Base-by-base conservation (phyloP, 2,113 vertebrate species). In the Ursus arctos region DNA sequence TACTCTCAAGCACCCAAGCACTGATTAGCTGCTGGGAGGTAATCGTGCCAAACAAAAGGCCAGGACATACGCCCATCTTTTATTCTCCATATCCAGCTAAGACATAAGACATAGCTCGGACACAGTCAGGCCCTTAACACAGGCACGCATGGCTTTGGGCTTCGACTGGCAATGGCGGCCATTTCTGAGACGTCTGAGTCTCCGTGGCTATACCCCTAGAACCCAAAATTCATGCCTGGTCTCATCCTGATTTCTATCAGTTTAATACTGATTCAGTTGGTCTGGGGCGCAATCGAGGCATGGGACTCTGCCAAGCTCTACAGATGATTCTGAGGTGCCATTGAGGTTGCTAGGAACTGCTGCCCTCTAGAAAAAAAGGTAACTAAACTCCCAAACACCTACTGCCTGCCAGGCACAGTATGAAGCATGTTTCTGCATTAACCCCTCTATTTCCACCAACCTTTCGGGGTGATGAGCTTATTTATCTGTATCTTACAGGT, bases 401-500 rank as follows among this genome's bases (percentile, higher is more conserved):
- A 6, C 13, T 33, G 4, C 47, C 33, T 94, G 69, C 72, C 47
- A 88, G 86, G 18, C 15, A 57, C 0, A 22, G 1, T 36, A 47
- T 6, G 4, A 53, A 79, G 36, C 9, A n/a, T 8, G 57, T 91
- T 63, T 19, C 36, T 77, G 9, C 12, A 47, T 79, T 61, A 71
- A 67, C 6, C 2, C 2, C 15, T 95, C 55, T 84, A 67, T 95
- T 79, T 72, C 53, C 71, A 22, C 21, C 14, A 59, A 24, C n/a
- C 43, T 77, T 91, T 43, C 36, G 82, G 2, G 47, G 33, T 87
- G 21, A 49, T 90, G 53, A 76, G 5, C 22, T 88, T 80, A 55
- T 47, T 84, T 90, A 43, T 86, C 81, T 53, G 28, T 51, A 59
- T 74, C 87, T 97, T 80, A 79, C 47, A 96, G 59, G 76, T 71